Evolutionary conservation across 2,797 vertebrate species (phyloP), one percentile per base, ranked within the genome.

Genomic region (Micromesistius poutassou): DNA sequence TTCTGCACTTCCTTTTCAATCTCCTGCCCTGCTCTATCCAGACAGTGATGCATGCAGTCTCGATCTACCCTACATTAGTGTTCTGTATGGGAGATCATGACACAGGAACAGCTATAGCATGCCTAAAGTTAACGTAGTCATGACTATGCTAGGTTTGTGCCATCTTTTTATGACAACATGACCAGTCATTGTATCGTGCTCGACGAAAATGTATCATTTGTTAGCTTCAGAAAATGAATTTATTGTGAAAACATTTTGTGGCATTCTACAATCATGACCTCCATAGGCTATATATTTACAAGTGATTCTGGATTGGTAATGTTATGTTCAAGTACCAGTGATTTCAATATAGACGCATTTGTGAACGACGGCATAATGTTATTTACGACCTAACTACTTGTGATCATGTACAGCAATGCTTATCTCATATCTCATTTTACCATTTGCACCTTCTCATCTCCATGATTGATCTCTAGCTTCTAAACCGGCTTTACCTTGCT

Each of bases 181-280:
- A 55, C 46, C 46, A 14, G 14, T 50, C 46, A 62, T 62, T 25
- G 55, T 62, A 25, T n/a, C 16, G 12, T 55, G 46, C 19, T n/a
- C 4, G 19, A 62, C 25, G 8, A 62, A 62, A 62, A 2, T 7
- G 4, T 7, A 62, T 25, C 2, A 7, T 62, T n/a, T 55, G 22
- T 8, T 86, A 85, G 86, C 85, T 86, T 84, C 82, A 88, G 87
- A 91, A 88, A 40, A 30, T 89, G 90, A 89, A 90, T 92, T 71
- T 73, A 30, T 68, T 89, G 73, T 85, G 76, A 88, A 84, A 87
- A 73, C 83, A 84, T 71, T 81, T 46, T 68, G 76, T 80, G 80
- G 71, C 71, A 75, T 35, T 77, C 83, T 40, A 78, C 70, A 78
- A 74, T 85, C 81, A 91, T 87, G 77, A 87, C 80, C 77, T 84